A percentile compares a stretch with the other conserved stretches of the same genome.
These are phyloP conservation scores for Psilanteris sp. DNA, from an alignment of 1,140 invertebrate species.

Conservation along the genomic window DNA sequence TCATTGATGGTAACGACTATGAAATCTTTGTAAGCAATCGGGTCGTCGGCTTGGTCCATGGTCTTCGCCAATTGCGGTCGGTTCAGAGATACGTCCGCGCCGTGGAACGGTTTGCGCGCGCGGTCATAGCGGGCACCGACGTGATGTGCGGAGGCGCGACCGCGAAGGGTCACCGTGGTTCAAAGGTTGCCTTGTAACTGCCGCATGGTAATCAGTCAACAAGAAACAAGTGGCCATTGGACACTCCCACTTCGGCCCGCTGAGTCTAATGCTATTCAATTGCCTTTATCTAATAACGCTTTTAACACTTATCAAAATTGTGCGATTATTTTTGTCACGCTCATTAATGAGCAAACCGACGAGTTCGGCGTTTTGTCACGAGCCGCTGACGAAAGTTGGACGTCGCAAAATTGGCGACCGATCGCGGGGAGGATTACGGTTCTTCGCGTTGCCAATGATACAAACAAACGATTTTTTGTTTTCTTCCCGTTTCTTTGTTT, in stretches of 20 bases:
- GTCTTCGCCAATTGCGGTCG: neutral
- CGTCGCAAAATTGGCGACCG: too few relatives aligned
- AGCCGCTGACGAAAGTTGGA: too few relatives aligned
- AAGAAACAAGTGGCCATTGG: conserved; percentile 4
- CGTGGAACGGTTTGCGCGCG: neutral
- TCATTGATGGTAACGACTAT: conserved; percentile 46
- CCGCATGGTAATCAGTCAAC: conserved; percentile 11
- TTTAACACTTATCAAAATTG: conserved; percentile 22
- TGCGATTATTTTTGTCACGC: conserved; percentile 7
- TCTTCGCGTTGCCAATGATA: too few relatives aligned
- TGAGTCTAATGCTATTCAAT: conserved; percentile 21
- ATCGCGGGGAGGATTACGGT: too few relatives aligned
- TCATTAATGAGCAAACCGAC: too few relatives aligned
- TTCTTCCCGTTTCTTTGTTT: too few relatives aligned
- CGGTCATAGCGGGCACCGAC: conserved; percentile 14
- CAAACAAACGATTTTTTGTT: too few relatives aligned
- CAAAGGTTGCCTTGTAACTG: conserved; percentile 40
- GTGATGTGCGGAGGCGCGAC: neutral
- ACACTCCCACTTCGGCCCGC: conserved; percentile 37
- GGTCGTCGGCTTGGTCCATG: conserved; percentile 11
- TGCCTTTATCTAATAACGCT: conserved; percentile 32
- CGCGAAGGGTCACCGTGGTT: conserved; percentile 19
- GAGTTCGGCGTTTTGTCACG: too few relatives aligned
- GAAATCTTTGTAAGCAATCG: conserved; percentile 10
- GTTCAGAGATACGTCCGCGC: conserved; percentile 2